Evolutionary conservation across 2,113 vertebrate genomes (phyloP).

Genomic region (Anoplopoma fimbria): DNA sequence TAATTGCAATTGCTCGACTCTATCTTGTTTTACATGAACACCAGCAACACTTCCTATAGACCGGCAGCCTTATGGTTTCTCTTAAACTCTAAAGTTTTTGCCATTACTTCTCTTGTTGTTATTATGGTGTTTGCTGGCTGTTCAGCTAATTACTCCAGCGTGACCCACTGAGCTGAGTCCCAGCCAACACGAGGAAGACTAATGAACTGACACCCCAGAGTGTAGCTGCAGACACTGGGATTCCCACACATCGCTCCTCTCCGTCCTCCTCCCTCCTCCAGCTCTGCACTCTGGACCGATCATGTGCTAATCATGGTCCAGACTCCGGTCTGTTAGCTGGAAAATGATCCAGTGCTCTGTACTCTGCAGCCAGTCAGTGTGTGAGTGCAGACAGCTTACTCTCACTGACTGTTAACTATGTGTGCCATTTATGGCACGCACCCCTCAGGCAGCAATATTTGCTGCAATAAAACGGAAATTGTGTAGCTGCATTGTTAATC

Average conservation of each 20-base stretch:
- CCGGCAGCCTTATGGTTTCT: not conserved
- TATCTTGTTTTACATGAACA: slow-evolving; percentile 16
- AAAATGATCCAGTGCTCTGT: slow-evolving; percentile 57
- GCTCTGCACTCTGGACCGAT: slow-evolving; percentile 38
- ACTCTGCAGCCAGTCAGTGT: slow-evolving; percentile 37
- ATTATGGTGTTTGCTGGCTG: slow-evolving; percentile 25
- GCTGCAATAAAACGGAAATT: slow-evolving; percentile 41
- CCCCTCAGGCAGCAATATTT: slow-evolving; percentile 41
- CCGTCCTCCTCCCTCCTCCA: not conserved
- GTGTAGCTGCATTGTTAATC: slow-evolving; percentile 45
- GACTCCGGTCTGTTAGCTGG: slow-evolving; percentile 58
- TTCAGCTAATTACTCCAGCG: slow-evolving; percentile 72
- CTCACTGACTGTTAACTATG: slow-evolving; percentile 55
- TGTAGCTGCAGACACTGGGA: slow-evolving; percentile 39
- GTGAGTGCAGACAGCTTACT: slow-evolving; percentile 48
- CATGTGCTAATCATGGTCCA: slow-evolving; percentile 53
- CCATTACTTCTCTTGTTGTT: slow-evolving; percentile 34
- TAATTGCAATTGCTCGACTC: slow-evolving; percentile 1
- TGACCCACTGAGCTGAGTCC: slow-evolving; percentile 59
- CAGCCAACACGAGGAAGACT: slow-evolving; percentile 58
- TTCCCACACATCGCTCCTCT: slow-evolving; percentile 39
- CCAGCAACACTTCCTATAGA: not conserved
- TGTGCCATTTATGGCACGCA: slow-evolving; percentile 28
- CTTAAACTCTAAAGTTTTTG: not conserved
- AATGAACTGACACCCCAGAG: slow-evolving; percentile 64